These are phyloP conservation scores for Poeciliopsis gracilis DNA, from an alignment of 2,797 vertebrate species.

Conservation along the genomic window DNA sequence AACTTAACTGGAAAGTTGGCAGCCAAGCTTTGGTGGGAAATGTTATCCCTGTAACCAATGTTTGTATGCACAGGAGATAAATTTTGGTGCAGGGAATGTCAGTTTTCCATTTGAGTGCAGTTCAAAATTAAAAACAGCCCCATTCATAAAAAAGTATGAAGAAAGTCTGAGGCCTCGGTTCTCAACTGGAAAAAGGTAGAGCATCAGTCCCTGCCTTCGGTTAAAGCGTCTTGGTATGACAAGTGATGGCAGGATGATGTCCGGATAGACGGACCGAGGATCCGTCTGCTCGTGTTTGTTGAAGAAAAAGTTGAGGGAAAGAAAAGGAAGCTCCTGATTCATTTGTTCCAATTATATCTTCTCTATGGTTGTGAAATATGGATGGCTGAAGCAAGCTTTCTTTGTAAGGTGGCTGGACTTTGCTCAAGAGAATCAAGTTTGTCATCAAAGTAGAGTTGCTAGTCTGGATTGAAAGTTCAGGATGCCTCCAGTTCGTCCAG, in stretches of 20 bases:
- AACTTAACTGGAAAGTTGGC: constrained; percentile 26
- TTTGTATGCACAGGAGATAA: constrained; percentile 8
- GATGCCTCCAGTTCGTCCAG: not conserved
- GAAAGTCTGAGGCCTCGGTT: not conserved
- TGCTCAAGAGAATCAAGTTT: not conserved
- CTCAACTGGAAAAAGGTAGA: not conserved
- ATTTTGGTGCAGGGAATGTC: not conserved
- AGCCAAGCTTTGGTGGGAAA: constrained; percentile 8
- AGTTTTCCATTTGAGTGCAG: not conserved
- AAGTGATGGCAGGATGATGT: not conserved
- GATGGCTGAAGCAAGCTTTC: not conserved
- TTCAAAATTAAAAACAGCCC: not conserved
- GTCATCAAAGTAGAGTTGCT: not conserved
- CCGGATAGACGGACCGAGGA: not conserved
- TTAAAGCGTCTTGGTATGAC: not conserved
- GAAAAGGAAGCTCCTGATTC: not conserved
- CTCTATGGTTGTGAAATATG: not conserved
- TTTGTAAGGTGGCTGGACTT: not conserved
- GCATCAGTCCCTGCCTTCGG: not conserved
- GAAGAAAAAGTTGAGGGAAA: not conserved
- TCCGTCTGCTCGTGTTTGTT: not conserved
- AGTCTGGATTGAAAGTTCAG: not conserved
- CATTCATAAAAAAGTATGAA: not conserved
- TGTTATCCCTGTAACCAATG: not conserved
- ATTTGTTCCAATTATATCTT: not conserved